A percentile compares a stretch with the other conserved stretches of the same genome.
Evolutionary conservation across 2,113 vertebrate genomes (phyloP).

Genomic region (Saimiri boliviensis): DNA sequence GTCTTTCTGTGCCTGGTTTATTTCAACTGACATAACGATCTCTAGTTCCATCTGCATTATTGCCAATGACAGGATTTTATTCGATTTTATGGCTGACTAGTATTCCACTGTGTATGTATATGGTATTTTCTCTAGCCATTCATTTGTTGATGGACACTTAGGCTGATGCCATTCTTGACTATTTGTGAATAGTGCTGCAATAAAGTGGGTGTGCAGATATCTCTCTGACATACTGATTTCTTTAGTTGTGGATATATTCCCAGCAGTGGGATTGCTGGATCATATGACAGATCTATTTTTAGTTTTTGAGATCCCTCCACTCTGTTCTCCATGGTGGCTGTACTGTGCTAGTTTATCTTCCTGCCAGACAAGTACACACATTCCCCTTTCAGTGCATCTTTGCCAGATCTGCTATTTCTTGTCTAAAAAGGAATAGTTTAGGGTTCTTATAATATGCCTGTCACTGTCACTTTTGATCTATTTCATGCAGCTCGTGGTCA

Average conservation of each 20-base stretch:
- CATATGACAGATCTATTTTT: background rate
- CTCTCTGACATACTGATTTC: background rate
- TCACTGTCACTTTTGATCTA: background rate
- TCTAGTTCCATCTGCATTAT: background rate
- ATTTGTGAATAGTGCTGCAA: background rate
- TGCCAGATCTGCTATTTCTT: background rate
- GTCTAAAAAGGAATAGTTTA: background rate
- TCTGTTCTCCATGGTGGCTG: background rate
- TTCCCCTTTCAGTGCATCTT: background rate
- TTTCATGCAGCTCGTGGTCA: background rate
- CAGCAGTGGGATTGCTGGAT: background rate
- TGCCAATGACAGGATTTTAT: background rate
- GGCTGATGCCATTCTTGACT: background rate
- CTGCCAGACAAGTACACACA: background rate
- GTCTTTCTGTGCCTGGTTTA: background rate
- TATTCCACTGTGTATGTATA: background rate
- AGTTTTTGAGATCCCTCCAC: background rate
- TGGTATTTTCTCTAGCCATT: background rate
- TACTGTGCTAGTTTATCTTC: background rate
- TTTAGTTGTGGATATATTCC: background rate
- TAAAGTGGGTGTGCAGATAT: background rate
- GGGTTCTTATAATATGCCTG: background rate
- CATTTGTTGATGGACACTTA: background rate
- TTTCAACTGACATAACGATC: background rate
- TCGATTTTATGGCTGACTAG: background rate